phyloP scores from a whole-genome alignment of 1,140 invertebrate genomes.

The Heliconius hewitsoni region DNA sequence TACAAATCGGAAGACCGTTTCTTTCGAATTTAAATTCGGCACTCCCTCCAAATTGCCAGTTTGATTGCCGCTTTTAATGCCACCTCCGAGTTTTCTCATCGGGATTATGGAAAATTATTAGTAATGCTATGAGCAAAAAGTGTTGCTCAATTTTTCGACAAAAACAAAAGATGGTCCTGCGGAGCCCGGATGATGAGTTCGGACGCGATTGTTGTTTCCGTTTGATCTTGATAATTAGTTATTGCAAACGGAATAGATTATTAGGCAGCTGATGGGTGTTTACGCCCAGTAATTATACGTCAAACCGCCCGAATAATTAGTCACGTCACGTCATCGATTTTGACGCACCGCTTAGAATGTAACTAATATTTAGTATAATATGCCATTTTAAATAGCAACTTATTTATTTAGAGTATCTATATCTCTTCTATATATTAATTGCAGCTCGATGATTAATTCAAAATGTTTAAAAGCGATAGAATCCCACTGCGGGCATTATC shows the following conservation, averaged over 20 bases:
- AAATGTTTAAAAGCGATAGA: constrained; percentile 10
- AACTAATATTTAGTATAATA: constrained; percentile 14
- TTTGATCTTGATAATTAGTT: constrained; percentile 75
- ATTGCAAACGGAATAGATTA: constrained; percentile 72
- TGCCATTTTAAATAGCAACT: not conserved
- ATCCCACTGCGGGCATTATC: constrained; percentile 60
- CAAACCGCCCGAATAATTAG: constrained; percentile 59
- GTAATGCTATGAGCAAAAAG: constrained; percentile 46
- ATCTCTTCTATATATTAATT: not conserved
- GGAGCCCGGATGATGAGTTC: constrained; percentile 48
- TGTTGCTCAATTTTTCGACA: constrained; percentile 42
- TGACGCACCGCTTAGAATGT: constrained; percentile 36
- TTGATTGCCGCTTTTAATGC: constrained; percentile 71
- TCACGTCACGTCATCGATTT: constrained; percentile 49
- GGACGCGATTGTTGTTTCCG: constrained; percentile 61
- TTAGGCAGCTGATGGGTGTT: constrained; percentile 55
- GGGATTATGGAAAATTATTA: constrained; percentile 65
- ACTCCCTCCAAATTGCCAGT: constrained; percentile 70
- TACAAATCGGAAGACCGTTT: constrained; percentile 75
- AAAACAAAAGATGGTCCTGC: constrained; percentile 53
- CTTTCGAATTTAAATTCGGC: constrained; percentile 70
- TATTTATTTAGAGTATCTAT: not conserved
- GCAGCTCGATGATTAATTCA: not conserved
- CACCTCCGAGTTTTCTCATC: constrained; percentile 58
- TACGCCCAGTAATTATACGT: constrained; percentile 57